These are phyloP conservation scores for Trichosurus vulpecula DNA, from an alignment of 2,797 vertebrate genomes.

Conservation along the genomic window DNA sequence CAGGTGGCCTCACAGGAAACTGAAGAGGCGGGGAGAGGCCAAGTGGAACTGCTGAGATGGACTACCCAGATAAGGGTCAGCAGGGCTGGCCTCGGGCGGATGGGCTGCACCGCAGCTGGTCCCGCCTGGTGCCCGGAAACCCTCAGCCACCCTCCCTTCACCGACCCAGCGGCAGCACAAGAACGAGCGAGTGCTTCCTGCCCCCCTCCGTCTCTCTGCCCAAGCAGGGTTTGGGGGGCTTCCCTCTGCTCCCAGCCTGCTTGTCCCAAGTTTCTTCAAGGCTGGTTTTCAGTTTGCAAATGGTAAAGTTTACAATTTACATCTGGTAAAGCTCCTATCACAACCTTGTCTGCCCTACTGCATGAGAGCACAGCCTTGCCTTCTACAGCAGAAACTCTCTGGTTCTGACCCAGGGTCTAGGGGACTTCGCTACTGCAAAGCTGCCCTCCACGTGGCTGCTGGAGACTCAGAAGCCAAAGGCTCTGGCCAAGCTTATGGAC, in stretches of 20 bases:
- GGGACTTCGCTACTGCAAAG: neutral
- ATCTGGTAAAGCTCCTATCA: no score
- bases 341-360: no score
- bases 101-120: no score
- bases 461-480: neutral
- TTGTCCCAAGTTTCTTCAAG: neutral
- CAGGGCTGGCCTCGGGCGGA: neutral
- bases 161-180: no score
- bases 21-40: neutral
- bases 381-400: neutral
- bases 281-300: neutral
- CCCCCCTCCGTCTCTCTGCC: no score
- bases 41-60: neutral
- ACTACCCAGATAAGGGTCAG: neutral
- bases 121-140: no score
- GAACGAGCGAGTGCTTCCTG: no score
- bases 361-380: no score
- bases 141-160: no score
- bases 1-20: no score
- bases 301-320: no score
- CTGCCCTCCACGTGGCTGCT: neutral
- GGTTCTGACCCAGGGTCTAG: neutral
- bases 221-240: fast-evolving
- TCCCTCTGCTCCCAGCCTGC: no score
- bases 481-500: neutral